Percentiles rank a stretch among this genome's conserved stretches.
These are phyloP conservation scores for Semotilus atromaculatus DNA, from an alignment of 2,797 vertebrate genomes.

Conservation along the genomic window DNA sequence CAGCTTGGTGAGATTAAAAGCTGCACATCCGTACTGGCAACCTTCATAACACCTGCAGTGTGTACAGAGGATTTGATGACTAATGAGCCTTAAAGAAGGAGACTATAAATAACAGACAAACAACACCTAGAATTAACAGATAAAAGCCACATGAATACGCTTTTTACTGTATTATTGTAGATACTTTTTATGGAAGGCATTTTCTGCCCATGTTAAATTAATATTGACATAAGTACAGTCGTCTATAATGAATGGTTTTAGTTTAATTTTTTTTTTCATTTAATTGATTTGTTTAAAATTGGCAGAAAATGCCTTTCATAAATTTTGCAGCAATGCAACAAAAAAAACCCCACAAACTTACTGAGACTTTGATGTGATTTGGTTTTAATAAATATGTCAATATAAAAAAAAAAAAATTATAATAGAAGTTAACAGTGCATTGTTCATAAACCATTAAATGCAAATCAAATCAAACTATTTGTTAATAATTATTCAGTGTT, in stretches of 20 bases:
- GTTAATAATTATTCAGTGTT: neutral
- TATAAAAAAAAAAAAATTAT: neutral
- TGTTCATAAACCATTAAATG: neutral
- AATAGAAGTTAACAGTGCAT: neutral
- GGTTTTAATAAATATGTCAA: neutral
- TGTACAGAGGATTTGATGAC: slow-evolving; percentile 2
- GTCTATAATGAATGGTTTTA: no score
- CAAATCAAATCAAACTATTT: neutral
- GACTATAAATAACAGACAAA: slow-evolving; percentile 6
- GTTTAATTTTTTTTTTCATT: no score
- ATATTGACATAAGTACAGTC: no score
- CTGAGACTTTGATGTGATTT: neutral
- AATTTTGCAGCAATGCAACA: neutral
- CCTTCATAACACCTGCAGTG: slow-evolving; percentile 2
- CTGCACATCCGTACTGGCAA: neutral
- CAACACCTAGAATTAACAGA: neutral
- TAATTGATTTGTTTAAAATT: no score
- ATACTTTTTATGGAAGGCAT: neutral
- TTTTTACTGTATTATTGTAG: neutral
- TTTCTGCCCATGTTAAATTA: no score
- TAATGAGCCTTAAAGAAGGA: neutral
- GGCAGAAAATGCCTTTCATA: no score
- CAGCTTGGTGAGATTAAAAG: neutral
- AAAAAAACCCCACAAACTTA: neutral
- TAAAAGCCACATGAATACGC: neutral